Base-by-base conservation (phyloP, 1,140 invertebrate species). In the Tenebrio molitor region DNA sequence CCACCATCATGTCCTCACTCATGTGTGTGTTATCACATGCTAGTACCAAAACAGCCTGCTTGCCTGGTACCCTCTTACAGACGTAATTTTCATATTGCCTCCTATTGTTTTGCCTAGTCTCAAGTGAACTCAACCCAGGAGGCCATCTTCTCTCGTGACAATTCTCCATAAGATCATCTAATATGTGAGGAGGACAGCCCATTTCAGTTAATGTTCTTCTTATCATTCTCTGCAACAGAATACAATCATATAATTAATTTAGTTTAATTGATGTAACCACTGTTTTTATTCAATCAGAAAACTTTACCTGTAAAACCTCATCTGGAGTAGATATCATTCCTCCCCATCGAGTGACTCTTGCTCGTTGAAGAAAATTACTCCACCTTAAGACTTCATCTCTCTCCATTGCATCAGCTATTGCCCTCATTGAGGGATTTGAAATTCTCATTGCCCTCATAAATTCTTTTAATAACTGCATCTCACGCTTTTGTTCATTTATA, bases 311-410 rank as follows among this genome's bases (percentile, higher is more conserved):
- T 75, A 98, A 85, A 29, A 94, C 89, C 83, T 95, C 93, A 86
- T 98, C 96, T 2, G 96, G 97, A 0, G 97, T 98, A 12, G 95
- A 97, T 69, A 98, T 97, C 95, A 98, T 98, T 64, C 96, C 96
- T 64, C 96, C 97, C 97, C 96, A 99, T 62, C 96, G 87, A 0
- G 95, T 97, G 19, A 98, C 96, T 75, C 95, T 85, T 0, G 96
- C 96, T 53, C 94, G 85, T 10, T 93, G 89, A 15, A 98, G 84
- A 1, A 93, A 92, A 72, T 88, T 91, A 21, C 94, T 93, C 97
- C 96, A 98, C 81, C 95, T 88, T n/a, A 94, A 87, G 53, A 97
- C 92, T 85, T 97, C 95, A 79, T 97, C 94, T 53, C 94, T 89
- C 83, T 97, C 95, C 91, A 97, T 96, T 77, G 95, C 93, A 81